A percentile compares a stretch with the other conserved stretches of the same genome.
These are phyloP conservation scores for Coenonympha arcania DNA, from an alignment of 2,888 invertebrate genomes.

Conservation along the genomic window DNA sequence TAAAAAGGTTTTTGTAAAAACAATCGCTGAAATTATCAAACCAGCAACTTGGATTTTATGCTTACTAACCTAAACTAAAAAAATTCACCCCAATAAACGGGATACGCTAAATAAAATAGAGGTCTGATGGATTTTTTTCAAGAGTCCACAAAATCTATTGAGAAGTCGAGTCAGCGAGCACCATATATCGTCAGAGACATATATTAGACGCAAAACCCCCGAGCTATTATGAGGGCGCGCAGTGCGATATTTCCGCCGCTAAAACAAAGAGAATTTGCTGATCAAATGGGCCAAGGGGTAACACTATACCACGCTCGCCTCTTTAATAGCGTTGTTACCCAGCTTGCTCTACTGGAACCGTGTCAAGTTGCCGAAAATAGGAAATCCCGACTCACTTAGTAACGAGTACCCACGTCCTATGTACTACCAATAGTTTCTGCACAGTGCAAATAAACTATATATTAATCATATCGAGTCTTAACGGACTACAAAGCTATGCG, in stretches of 20 bases:
- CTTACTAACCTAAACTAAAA: too few relatives aligned
- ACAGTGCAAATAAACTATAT: too few relatives aligned
- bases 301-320: conserved; percentile 8
- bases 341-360: background rate
- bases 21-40: too few relatives aligned
- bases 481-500: too few relatives aligned
- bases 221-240: background rate
- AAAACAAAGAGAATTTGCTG: background rate
- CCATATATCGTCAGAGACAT: background rate
- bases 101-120: too few relatives aligned
- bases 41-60: too few relatives aligned
- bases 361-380: background rate
- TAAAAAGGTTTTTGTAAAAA: too few relatives aligned
- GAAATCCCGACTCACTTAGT: background rate
- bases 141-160: too few relatives aligned
- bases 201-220: background rate
- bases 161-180: too few relatives aligned
- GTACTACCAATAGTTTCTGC: background rate
- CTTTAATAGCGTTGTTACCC: background rate
- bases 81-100: too few relatives aligned
- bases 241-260: background rate
- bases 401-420: background rate
- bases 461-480: too few relatives aligned
- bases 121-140: too few relatives aligned
- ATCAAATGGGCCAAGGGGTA: conserved; percentile 16